Evolutionary conservation across 1,140 invertebrate species (phyloP), one percentile per base, ranked within the genome.

Genomic region (Trichonephila clavipes): DNA sequence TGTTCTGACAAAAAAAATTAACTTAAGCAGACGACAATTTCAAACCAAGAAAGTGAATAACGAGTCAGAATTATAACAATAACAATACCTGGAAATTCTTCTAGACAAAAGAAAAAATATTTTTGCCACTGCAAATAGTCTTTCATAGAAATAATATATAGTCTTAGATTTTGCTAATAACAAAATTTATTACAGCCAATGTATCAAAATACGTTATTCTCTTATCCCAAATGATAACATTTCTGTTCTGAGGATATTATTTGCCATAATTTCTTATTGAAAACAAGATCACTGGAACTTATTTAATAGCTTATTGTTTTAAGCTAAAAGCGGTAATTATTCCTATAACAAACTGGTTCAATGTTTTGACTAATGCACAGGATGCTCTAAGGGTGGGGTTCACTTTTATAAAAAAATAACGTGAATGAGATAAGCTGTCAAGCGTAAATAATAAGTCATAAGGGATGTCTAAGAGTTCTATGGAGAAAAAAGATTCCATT

Each of bases 381-480:
- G 69, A 72, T 28, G 69, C 5, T 72, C 69, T 34, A 18, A 10
- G 16, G 69, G 69, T 14, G 69, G n/a, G 69, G 69, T 34, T 18
- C 69, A 0, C 24, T 6, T 72, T 8, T 72, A 34, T 28, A 34
- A 62, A 24, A 28, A 72, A 72, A 72, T 72, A 28, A 16, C 16
- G 12, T 24, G 69, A 24, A 34, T 28, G 16, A 72, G 28, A 72
- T 72, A 72, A 72, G 69, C 69, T 72, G 69, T 72, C 69, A 72
- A 72, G 69, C 69, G 69, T 72, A 34, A 72, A 72, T 24, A 72
- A 72, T 72, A 34, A 14, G 69, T 72, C 28, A 18, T 72, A 72
- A 34, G 24, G 28, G 69, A 72, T 24, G 28, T 28, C 24, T 72
- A 34, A 72, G 69, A 14, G 24, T 72, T 34, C 69, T 16, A 34